These are phyloP conservation scores for Brenthis daphne DNA, from an alignment of 2,888 invertebrate species.

Conservation along the genomic window DNA sequence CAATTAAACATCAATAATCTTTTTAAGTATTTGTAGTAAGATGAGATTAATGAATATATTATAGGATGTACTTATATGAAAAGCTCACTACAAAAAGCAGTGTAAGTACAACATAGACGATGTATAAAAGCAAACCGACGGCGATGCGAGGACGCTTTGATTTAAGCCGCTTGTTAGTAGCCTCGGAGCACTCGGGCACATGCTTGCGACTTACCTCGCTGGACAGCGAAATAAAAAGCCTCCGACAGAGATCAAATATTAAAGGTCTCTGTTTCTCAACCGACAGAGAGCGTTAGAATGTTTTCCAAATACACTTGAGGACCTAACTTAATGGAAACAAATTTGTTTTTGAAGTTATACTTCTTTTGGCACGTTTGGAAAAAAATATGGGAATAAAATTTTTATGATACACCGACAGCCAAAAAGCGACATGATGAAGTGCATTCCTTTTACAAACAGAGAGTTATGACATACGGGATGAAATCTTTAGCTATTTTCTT, in stretches of 20 bases:
- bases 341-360: too few species aligned
- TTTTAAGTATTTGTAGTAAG: too few species aligned
- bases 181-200: not conserved
- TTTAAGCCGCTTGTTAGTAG: conserved; percentile 26
- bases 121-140: conserved; percentile 1
- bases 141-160: conserved; percentile 21
- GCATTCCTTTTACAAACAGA: too few species aligned
- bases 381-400: too few species aligned
- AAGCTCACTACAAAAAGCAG: conserved; percentile 7
- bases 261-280: not conserved
- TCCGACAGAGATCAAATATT: conserved; percentile 4
- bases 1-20: too few species aligned
- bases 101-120: conserved; percentile 15
- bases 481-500: too few species aligned
- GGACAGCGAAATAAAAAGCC: not conserved
- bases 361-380: too few species aligned
- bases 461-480: too few species aligned
- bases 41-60: too few species aligned
- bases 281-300: too few species aligned
- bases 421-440: too few species aligned
- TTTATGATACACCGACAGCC: too few species aligned
- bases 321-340: not conserved
- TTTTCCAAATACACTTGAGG: not conserved
- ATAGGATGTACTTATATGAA: not conserved
- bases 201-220: conserved; percentile 14